phyloP scores from a whole-genome alignment of 2,888 invertebrate species.

The Agriotes lineatus region DNA sequence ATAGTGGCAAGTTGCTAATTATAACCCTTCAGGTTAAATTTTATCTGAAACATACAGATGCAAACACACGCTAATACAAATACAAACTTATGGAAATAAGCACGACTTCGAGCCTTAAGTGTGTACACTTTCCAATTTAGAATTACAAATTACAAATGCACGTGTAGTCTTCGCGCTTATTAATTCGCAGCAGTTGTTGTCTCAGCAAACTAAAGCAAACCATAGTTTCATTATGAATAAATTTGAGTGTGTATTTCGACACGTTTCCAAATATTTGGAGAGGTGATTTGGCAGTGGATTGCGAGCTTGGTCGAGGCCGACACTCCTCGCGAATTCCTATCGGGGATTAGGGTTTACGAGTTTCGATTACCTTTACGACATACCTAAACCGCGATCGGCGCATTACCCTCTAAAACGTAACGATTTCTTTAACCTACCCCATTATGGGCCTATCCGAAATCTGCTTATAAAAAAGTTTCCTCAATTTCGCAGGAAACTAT shows the following conservation, averaged over 20 bases:
- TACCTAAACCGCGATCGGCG: constrained; percentile 61
- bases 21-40: no score
- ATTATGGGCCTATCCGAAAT: not conserved
- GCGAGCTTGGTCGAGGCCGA: constrained; percentile 12
- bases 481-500: no score
- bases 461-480: no score
- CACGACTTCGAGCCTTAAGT: no score
- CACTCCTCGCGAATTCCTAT: constrained; percentile 59
- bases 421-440: constrained; percentile 41
- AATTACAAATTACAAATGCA: no score
- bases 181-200: no score
- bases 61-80: no score
- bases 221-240: not conserved
- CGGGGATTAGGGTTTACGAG: constrained; percentile 65
- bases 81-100: no score
- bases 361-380: constrained; percentile 67
- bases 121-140: no score
- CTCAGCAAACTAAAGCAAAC: not conserved
- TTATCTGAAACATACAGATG: no score
- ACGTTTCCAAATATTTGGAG: constrained; percentile 16
- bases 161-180: no score
- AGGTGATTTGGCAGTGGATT: constrained; percentile 19
- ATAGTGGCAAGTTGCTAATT: no score
- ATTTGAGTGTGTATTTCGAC: constrained; percentile 5
- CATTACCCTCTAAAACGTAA: constrained; percentile 61